Conservation (phyloP, 1,140 invertebrate genomes). For the Bombus superbus region DNA sequence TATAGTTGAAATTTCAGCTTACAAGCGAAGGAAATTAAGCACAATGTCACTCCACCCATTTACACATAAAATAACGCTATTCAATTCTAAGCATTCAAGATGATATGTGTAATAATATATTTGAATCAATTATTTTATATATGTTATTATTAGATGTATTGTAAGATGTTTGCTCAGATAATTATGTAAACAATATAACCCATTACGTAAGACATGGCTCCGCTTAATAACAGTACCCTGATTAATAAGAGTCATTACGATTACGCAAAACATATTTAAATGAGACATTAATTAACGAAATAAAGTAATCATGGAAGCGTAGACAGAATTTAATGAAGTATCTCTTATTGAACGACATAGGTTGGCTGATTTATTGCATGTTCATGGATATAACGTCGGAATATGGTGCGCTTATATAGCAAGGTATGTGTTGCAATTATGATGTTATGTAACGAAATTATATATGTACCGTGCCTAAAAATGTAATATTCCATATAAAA, state of each 20-base stretch:
- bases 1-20: too few species aligned
- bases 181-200: constrained; percentile 6
- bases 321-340: constrained; percentile 23
- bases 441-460: constrained; percentile 13
- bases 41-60: background rate
- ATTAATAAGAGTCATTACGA: constrained; percentile 19
- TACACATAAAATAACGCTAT: background rate
- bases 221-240: background rate
- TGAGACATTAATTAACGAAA: constrained; percentile 24
- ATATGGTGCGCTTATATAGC: too few species aligned
- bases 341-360: constrained; percentile 3
- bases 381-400: constrained; percentile 4
- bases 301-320: constrained; percentile 8
- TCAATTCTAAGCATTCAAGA: background rate
- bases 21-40: too few species aligned
- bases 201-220: background rate
- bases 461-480: background rate
- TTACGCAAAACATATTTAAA: constrained; percentile 19
- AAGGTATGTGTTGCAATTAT: background rate
- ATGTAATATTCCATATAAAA: constrained; percentile 4
- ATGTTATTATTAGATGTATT: too few species aligned
- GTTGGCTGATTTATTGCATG: background rate
- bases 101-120: too few species aligned
- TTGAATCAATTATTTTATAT: too few species aligned
- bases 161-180: background rate